Conservation (phyloP, 2,113 vertebrate genomes). For the Hipposideros armiger region DNA sequence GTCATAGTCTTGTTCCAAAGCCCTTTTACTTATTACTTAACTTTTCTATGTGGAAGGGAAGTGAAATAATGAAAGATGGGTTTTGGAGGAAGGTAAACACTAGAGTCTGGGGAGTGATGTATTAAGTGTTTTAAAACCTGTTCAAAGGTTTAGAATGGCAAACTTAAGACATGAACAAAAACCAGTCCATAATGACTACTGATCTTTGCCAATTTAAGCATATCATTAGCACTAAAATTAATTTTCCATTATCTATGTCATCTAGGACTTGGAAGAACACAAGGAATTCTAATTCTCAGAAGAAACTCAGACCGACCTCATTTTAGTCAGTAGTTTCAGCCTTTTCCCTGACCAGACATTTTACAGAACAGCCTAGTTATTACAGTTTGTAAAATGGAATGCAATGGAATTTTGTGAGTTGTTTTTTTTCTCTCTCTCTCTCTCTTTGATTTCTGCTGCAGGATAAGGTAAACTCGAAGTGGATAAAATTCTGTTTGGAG, state of each 20-base stretch:
- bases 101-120: not conserved
- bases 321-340: constrained; percentile 57
- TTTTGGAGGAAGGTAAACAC: constrained; percentile 54
- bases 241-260: constrained; percentile 81
- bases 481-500: not conserved
- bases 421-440: not conserved
- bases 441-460: not conserved
- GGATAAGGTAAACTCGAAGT: not conserved
- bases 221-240: constrained; percentile 81
- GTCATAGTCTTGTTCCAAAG: constrained; percentile 14
- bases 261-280: constrained; percentile 72
- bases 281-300: constrained; percentile 68
- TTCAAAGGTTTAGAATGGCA: constrained; percentile 65
- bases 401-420: not conserved
- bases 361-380: constrained; percentile 54
- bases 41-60: constrained; percentile 48
- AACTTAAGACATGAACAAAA: constrained; percentile 67
- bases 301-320: constrained; percentile 59
- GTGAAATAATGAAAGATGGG: constrained; percentile 45
- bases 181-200: constrained; percentile 57
- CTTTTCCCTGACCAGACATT: constrained; percentile 50
- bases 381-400: constrained; percentile 47
- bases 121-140: constrained; percentile 72
- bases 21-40: constrained; percentile 26
- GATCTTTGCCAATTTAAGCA: constrained; percentile 70